Conservation (phyloP, 2,113 vertebrate species). For the Gallinago undulata region DNA sequence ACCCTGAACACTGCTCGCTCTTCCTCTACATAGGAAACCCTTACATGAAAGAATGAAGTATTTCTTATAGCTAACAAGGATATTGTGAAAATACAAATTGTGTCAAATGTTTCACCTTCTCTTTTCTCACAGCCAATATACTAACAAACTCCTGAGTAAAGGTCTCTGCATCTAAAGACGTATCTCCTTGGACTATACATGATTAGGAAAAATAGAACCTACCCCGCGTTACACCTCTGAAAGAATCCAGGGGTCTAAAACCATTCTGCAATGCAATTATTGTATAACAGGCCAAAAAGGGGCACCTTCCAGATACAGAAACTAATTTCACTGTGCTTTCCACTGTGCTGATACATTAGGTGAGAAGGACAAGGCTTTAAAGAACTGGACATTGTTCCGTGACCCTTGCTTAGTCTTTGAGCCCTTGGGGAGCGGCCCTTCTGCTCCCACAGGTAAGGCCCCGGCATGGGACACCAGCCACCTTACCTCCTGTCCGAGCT, state of each 20-base stretch:
- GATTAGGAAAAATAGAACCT: neutral
- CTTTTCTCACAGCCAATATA: neutral
- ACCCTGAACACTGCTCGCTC: neutral
- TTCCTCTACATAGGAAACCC: neutral
- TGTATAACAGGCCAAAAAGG: neutral
- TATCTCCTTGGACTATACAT: neutral
- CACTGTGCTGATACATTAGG: neutral
- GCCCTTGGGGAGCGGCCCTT: neutral
- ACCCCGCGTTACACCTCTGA: neutral
- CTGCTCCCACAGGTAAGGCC: neutral
- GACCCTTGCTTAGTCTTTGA: fast-evolving
- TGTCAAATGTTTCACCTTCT: neutral
- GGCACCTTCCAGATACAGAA: neutral
- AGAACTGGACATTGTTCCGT: neutral
- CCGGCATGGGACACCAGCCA: neutral
- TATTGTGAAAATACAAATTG: neutral
- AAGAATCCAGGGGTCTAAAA: neutral
- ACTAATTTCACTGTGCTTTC: neutral
- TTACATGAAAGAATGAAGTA: neutral
- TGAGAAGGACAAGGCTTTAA: neutral
- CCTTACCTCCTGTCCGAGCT: neutral
- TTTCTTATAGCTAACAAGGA: fast-evolving
- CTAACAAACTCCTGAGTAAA: fast-evolving
- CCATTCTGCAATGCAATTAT: neutral
- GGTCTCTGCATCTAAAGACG: fast-evolving